Conservation (phyloP, 2,797 vertebrate species). For the Meda fulgida region DNA sequence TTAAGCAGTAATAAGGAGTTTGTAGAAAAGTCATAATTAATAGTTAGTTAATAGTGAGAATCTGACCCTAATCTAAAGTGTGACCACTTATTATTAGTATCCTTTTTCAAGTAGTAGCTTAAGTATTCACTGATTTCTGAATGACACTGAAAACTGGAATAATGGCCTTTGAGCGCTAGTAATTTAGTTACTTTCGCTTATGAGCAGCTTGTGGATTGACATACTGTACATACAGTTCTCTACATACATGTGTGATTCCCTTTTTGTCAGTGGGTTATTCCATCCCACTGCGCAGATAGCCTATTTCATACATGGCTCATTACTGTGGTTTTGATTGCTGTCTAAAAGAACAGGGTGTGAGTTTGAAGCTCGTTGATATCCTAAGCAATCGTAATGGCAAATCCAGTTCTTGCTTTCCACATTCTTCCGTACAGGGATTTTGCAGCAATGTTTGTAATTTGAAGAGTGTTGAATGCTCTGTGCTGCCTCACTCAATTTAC, state of each 20-base stretch:
- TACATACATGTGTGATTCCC: not conserved
- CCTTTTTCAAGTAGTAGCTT: not conserved
- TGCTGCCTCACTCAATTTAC: not conserved
- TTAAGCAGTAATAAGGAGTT: too few relatives aligned
- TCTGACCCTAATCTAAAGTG: too few relatives aligned
- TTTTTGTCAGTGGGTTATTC: not conserved
- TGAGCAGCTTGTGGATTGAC: too few relatives aligned
- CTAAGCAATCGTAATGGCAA: not conserved
- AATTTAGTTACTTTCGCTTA: too few relatives aligned
- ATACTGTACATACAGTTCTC: not conserved
- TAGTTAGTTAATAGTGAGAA: too few relatives aligned
- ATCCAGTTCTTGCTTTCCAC: constrained; percentile 1
- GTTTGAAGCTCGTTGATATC: not conserved
- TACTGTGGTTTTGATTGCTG: not conserved
- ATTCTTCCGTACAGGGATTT: not conserved
- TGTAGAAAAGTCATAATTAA: too few relatives aligned
- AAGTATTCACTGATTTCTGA: not conserved
- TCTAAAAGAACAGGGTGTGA: not conserved
- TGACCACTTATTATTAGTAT: not conserved
- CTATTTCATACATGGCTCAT: not conserved
- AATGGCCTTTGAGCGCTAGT: too few relatives aligned
- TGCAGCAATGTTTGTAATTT: not conserved
- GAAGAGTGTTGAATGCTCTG: not conserved
- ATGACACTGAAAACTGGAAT: too few relatives aligned
- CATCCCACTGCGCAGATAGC: not conserved